phyloP scores from a whole-genome alignment of 2,113 vertebrate genomes.

The Labeo rohita region DNA sequence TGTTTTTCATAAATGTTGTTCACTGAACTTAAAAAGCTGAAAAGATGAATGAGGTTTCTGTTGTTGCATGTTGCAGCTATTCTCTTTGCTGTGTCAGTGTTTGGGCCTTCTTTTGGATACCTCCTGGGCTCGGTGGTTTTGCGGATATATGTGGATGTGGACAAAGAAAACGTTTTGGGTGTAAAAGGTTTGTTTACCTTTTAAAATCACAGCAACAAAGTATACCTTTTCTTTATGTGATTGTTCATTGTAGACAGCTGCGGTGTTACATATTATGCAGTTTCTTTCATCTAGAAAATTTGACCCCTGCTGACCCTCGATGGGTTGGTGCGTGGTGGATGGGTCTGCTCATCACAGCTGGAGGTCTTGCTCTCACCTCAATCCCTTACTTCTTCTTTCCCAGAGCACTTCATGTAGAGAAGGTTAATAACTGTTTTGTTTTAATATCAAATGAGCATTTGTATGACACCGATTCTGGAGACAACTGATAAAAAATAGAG shows the following conservation, averaged over 20 bases:
- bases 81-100: constrained; percentile 89
- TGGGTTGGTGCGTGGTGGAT: constrained; percentile 99
- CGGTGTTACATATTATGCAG: not conserved
- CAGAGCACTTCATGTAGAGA: constrained; percentile 65
- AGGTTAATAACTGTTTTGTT: constrained; percentile 59
- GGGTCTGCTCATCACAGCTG: constrained; percentile 86
- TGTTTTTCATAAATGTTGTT: not conserved
- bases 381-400: constrained; percentile 97
- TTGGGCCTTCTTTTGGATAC: constrained; percentile 91
- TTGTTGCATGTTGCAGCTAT: constrained; percentile 80
- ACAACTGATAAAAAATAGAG: not conserved
- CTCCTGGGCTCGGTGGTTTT: constrained; percentile 87
- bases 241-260: not conserved
- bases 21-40: not conserved
- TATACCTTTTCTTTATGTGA: constrained; percentile 42
- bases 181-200: constrained; percentile 71
- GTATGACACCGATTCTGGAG: not conserved
- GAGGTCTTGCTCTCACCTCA: constrained; percentile 82
- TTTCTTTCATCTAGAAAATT: constrained; percentile 52
- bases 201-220: not conserved
- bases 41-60: not conserved
- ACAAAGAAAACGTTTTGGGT: constrained; percentile 72
- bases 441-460: not conserved
- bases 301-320: constrained; percentile 82
- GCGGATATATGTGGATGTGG: constrained; percentile 88